Evolutionary conservation across 2,113 vertebrate genomes (phyloP).

Genomic region (Burhinus bistriatus): DNA sequence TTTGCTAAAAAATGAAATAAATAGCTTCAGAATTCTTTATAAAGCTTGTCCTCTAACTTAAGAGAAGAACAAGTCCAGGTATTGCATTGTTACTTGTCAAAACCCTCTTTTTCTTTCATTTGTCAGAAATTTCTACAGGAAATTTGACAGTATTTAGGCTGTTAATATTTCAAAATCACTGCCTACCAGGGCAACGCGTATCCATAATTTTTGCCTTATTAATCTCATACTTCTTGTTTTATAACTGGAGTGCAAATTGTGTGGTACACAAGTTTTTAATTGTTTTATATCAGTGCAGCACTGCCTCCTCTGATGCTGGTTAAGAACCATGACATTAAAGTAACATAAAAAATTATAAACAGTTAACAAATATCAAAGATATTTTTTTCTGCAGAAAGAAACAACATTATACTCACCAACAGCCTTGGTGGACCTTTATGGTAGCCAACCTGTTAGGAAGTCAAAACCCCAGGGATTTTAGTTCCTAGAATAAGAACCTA

Average conservation of each 20-base stretch:
- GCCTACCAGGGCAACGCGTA: rapidly evolving
- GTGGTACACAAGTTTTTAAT: neutral
- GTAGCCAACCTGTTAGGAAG: neutral
- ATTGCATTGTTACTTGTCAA: neutral
- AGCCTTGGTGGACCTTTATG: neutral
- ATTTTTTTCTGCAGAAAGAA: neutral
- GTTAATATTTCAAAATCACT: neutral
- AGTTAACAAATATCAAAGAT: neutral
- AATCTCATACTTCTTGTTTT: neutral
- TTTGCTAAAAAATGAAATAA: neutral
- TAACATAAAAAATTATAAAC: neutral
- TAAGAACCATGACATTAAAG: neutral
- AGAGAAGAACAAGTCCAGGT: neutral
- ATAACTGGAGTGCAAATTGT: neutral
- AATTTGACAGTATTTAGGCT: neutral
- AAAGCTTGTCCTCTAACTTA: neutral
- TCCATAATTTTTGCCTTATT: neutral
- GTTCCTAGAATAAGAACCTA: neutral
- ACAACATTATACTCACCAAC: neutral
- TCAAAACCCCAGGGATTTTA: neutral
- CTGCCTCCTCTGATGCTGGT: neutral
- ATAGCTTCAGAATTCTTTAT: neutral
- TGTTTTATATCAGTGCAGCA: neutral
- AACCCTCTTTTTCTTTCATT: neutral
- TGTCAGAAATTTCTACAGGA: neutral